Evolutionary conservation across 2,888 invertebrate genomes (phyloP), one percentile per base, ranked within the genome.

Genomic region (Cremastinae sp.): DNA sequence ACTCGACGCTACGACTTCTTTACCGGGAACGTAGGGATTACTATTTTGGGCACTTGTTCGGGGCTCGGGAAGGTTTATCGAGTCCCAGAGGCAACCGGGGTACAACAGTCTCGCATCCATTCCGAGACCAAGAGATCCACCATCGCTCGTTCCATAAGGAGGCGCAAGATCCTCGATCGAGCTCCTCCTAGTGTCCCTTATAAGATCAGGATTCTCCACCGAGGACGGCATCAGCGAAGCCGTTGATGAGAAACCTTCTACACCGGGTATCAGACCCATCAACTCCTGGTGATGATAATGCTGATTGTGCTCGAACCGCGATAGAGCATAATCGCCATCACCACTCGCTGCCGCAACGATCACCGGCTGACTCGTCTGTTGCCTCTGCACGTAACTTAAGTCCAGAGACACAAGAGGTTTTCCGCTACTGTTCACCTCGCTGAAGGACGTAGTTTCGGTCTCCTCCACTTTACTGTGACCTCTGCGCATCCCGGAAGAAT

Each of bases 201-300:
- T 96, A 79, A 96, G 91, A 89, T 96, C 96, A 1, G 96, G 96
- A 89, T 96, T 96, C 83, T 96, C 96, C 83, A 90, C 93, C 92
- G 28, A 28, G 28, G 28, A 28, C 2, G 78, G 94, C 93, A 80
- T 94, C 18, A 88, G 93, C 43, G 94, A 93, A 45, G 94, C 93
- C 37, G 95, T 95, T 22, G 95, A 95, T 20, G 95, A 94, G 82
- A 94, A 95, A 0, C 94, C 92, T 0, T 94, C 92, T 12, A 92
- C 91, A 8, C 93, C 91, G 35, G 93, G 92, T 5, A 83, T 70
- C 3, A 82, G 41, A 14, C 75, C 62, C 8, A 61, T 39, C 14
- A 69, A 53, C 12, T 77, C 69, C n/a, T 69, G 69, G 92, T 92
- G 71, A 93, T 61, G 66, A 94, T 91, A 72, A 93, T 91, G 82